phyloP scores from a whole-genome alignment of 2,797 vertebrate species.

The Sebastes steindachneri region DNA sequence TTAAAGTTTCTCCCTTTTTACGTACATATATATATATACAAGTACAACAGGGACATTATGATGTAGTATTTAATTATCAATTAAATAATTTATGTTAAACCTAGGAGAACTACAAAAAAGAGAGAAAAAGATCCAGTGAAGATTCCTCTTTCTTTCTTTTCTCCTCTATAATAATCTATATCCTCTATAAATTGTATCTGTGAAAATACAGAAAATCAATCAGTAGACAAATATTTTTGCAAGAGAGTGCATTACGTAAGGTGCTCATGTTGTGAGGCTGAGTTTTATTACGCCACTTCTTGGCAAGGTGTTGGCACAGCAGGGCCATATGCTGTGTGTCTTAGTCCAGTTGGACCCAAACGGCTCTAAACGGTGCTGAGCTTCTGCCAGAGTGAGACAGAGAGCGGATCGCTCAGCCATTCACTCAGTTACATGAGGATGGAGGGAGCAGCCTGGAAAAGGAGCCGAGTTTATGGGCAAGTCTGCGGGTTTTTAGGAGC shows the following conservation, averaged over 20 bases:
- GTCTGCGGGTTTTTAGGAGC: background rate
- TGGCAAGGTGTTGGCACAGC: conserved; percentile 58
- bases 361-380: conserved; percentile 52
- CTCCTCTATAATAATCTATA: background rate
- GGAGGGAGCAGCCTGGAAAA: conserved; percentile 10
- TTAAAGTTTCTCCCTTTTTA: background rate
- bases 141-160: background rate
- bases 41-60: background rate
- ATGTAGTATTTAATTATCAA: background rate
- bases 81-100: background rate
- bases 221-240: background rate
- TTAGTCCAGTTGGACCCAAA: conserved; percentile 61
- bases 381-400: conserved; percentile 48
- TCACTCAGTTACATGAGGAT: conserved; percentile 20
- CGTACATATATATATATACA: background rate
- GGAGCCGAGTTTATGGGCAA: conserved; percentile 12
- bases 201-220: conserved; percentile 9
- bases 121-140: background rate
- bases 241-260: background rate
- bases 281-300: conserved; percentile 40
- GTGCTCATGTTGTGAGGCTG: background rate
- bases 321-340: conserved; percentile 63
- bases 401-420: conserved; percentile 43
- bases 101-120: background rate
- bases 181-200: background rate